A percentile compares a stretch with the other conserved stretches of the same genome.
These are phyloP conservation scores for Scortum barcoo DNA, from an alignment of 2,113 vertebrate genomes.

Conservation along the genomic window DNA sequence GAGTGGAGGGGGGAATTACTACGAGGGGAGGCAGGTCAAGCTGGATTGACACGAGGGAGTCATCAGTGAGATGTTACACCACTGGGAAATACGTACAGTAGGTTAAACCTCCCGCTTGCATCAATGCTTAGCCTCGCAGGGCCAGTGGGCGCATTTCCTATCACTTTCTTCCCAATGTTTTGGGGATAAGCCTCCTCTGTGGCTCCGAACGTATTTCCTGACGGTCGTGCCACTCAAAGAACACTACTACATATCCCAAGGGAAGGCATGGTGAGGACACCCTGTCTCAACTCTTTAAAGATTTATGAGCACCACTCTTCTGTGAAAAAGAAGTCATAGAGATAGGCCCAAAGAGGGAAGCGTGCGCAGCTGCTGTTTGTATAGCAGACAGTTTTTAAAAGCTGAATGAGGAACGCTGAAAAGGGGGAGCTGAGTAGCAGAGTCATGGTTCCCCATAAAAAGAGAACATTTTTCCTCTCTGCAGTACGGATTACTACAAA, in stretches of 20 bases:
- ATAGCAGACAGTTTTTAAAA: constrained; percentile 43
- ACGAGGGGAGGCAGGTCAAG: constrained; percentile 49
- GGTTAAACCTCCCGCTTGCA: constrained; percentile 42
- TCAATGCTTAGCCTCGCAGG: constrained; percentile 24
- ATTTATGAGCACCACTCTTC: constrained; percentile 65
- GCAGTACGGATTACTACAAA: constrained; percentile 53
- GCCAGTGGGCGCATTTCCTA: constrained; percentile 26
- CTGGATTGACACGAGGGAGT: constrained; percentile 55
- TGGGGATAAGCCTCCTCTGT: constrained; percentile 40
- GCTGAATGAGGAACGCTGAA: constrained; percentile 56
- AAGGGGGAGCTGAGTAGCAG: constrained; percentile 36
- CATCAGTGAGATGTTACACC: constrained; percentile 38
- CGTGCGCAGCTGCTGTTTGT: constrained; percentile 61
- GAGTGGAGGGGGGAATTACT: constrained; percentile 61
- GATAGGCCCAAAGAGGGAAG: constrained; percentile 38
- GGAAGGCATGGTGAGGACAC: constrained; percentile 51
- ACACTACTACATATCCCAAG: constrained; percentile 48
- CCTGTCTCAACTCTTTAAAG: constrained; percentile 51
- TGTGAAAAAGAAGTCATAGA: constrained; percentile 58
- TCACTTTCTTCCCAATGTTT: constrained; percentile 42
- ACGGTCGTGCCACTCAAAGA: constrained; percentile 39
- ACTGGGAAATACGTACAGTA: constrained; percentile 46
- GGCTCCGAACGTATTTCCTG: constrained; percentile 36
- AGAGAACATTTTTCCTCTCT: constrained; percentile 32
- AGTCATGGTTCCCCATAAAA: constrained; percentile 49